Evolutionary conservation across 2,797 vertebrate genomes (phyloP).

Genomic region (Vultur gryphus): DNA sequence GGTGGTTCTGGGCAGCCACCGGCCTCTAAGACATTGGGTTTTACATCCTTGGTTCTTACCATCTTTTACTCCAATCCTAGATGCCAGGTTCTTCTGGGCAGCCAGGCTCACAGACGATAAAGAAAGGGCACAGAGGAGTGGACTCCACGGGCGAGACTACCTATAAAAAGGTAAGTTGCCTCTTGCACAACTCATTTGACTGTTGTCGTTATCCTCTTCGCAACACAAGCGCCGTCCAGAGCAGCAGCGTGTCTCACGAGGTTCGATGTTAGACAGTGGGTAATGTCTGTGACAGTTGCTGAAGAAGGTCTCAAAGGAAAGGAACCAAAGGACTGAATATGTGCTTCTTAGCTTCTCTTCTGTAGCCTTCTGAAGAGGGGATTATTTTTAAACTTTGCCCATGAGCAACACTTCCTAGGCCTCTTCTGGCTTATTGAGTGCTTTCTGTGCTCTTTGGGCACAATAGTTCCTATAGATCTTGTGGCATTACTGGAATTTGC

Average conservation of each 20-base stretch:
- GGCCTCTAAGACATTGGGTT: fast-evolving
- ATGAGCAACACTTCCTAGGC: not conserved
- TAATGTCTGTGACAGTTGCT: not conserved
- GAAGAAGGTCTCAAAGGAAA: not conserved
- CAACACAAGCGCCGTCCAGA: not conserved
- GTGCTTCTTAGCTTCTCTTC: not conserved
- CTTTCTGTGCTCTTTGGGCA: not conserved
- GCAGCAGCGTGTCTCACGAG: not conserved
- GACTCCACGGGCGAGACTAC: slow-evolving; percentile 96
- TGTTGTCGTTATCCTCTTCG: not conserved
- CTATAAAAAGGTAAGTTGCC: slow-evolving; percentile 89
- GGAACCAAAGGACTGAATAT: not conserved
- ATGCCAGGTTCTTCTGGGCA: slow-evolving; percentile 78
- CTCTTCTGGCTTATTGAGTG: not conserved
- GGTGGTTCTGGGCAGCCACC: not conserved
- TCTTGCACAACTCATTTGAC: not conserved
- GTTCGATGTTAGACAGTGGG: not conserved
- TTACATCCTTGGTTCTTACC: not conserved
- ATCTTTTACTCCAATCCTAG: slow-evolving; percentile 50
- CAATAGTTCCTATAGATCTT: not conserved
- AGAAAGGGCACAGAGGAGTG: slow-evolving; percentile 93
- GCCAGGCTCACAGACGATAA: slow-evolving; percentile 83
- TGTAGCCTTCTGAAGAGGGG: not conserved
- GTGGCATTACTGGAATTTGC: not conserved
- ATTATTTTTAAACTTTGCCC: not conserved